phyloP scores from a whole-genome alignment of 64 coral and sea anemone genomes.

The Montipora capricornis region DNA sequence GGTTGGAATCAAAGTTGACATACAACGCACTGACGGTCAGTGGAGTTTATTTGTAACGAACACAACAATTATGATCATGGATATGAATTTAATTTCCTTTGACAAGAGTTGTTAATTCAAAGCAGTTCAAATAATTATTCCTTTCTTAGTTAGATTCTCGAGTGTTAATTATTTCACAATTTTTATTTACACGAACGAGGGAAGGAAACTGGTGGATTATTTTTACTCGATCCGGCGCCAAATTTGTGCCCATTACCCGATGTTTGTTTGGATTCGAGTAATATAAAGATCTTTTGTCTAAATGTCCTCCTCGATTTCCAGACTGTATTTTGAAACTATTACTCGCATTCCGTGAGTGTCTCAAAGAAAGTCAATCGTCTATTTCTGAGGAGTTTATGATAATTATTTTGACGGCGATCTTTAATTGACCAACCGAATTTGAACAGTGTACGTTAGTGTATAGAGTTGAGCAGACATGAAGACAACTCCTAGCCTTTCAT shows the following conservation, averaged over 20 bases:
- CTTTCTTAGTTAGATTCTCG: too few relatives aligned
- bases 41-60: not conserved
- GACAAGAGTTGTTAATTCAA: too few relatives aligned
- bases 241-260: not conserved
- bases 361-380: not conserved
- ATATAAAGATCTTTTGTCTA: not conserved
- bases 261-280: not conserved
- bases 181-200: too few relatives aligned
- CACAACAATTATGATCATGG: not conserved
- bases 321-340: not conserved
- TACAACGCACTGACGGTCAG: conserved; percentile 81
- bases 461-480: too few relatives aligned
- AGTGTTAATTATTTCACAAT: too few relatives aligned
- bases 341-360: not conserved
- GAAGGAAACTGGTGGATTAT: too few relatives aligned
- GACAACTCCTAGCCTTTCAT: too few relatives aligned
- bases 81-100: too few relatives aligned
- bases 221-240: not conserved
- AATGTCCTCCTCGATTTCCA: not conserved
- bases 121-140: too few relatives aligned
- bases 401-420: not conserved
- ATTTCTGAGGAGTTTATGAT: not conserved
- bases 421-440: not conserved
- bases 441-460: not conserved
- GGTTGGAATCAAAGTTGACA: conserved; percentile 82